Percentiles rank a stretch among this genome's conserved stretches.
Conservation (phyloP, 2,113 vertebrate species). For the Gasterosteus aculeatus region DNA sequence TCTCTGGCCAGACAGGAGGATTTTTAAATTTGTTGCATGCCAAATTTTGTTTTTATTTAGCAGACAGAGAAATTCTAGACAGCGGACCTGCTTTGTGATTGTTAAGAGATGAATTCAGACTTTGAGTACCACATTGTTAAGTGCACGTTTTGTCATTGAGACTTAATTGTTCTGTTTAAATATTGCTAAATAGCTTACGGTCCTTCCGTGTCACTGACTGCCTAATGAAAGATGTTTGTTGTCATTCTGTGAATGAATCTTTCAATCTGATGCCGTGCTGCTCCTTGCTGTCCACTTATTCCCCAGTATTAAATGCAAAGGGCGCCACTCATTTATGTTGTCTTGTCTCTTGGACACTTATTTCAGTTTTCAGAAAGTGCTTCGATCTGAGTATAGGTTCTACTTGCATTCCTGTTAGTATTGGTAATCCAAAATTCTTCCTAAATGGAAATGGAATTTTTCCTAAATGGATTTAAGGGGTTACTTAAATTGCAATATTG, state of each 20-base stretch:
- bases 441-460: neutral
- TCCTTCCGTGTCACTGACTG: slow-evolving; percentile 30
- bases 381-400: slow-evolving; percentile 8
- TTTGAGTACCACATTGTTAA: slow-evolving; percentile 49
- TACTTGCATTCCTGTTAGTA: neutral
- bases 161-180: slow-evolving; percentile 57
- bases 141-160: slow-evolving; percentile 42
- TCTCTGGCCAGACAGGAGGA: slow-evolving; percentile 1
- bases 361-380: slow-evolving; percentile 2
- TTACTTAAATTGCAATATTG: neutral
- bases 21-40: slow-evolving; percentile 28
- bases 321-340: slow-evolving; percentile 36
- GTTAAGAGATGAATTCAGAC: slow-evolving; percentile 50
- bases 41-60: slow-evolving; percentile 35
- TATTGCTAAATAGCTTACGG: slow-evolving; percentile 21
- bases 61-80: slow-evolving; percentile 26
- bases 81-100: slow-evolving; percentile 32
- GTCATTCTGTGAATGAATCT: slow-evolving; percentile 52
- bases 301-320: slow-evolving; percentile 53
- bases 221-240: slow-evolving; percentile 49
- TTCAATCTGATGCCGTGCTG: slow-evolving; percentile 28
- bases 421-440: neutral
- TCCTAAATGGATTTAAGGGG: slow-evolving; percentile 10
- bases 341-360: neutral
- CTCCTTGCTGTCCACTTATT: slow-evolving; percentile 24